A percentile compares a stretch with the other conserved stretches of the same genome.
These are phyloP conservation scores for Thymallus thymallus DNA, from an alignment of 2,113 vertebrate species.

Conservation along the genomic window DNA sequence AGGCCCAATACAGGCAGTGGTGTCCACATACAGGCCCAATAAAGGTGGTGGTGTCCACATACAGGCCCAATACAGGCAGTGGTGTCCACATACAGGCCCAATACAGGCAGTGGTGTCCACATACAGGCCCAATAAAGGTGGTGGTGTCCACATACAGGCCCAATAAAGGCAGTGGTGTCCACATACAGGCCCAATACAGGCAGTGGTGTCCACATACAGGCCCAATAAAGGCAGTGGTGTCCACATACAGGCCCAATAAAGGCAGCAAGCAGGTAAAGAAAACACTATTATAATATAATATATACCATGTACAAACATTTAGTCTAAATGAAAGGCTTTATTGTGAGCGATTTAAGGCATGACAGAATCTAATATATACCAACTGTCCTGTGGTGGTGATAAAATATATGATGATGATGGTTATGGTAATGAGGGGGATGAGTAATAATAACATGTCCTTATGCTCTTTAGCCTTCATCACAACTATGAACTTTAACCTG, in stretches of 20 bases:
- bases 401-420: constrained; percentile 25
- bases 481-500: neutral
- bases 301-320: constrained; percentile 34
- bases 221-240: neutral
- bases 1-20: neutral
- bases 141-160: neutral
- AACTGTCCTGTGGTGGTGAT: neutral
- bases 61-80: neutral
- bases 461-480: neutral
- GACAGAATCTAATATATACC: neutral
- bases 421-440: constrained; percentile 31
- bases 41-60: neutral
- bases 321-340: constrained; percentile 5
- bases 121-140: neutral
- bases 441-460: neutral
- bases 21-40: constrained; percentile 5
- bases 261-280: neutral
- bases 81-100: constrained; percentile 1
- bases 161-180: neutral
- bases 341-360: neutral
- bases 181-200: neutral
- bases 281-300: constrained; percentile 7
- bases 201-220: neutral
- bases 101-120: neutral
- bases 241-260: neutral